phyloP scores from a whole-genome alignment of 1,140 invertebrate genomes.

The Neuroterus valhalla region DNA sequence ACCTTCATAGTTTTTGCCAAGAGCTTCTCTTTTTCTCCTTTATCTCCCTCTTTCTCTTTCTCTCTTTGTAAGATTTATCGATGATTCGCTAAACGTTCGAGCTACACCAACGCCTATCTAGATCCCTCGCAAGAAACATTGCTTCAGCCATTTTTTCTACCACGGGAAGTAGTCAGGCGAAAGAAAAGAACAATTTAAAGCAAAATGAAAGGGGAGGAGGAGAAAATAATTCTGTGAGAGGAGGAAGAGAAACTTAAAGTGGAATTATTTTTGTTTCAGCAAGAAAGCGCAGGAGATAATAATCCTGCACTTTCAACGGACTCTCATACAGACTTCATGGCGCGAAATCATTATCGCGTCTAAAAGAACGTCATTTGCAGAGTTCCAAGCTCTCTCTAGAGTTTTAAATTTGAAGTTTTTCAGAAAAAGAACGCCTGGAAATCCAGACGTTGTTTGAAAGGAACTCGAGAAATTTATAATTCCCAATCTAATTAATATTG shows the following conservation, averaged over 20 bases:
- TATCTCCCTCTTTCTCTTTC: background rate
- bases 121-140: constrained; percentile 14
- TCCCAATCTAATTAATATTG: too few relatives aligned
- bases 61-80: constrained; percentile 28
- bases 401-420: constrained; percentile 13
- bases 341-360: constrained; percentile 10
- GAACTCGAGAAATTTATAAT: too few relatives aligned
- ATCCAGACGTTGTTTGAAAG: too few relatives aligned
- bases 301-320: constrained; percentile 7
- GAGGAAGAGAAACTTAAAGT: background rate
- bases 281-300: constrained; percentile 17
- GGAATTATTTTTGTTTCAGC: constrained; percentile 11
- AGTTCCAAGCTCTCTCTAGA: background rate
- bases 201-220: constrained; percentile 28
- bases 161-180: background rate
- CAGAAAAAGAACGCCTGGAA: too few relatives aligned
- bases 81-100: constrained; percentile 20
- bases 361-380: constrained; percentile 11
- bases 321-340: constrained; percentile 1
- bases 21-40: constrained; percentile 7
- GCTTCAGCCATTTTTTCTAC: constrained; percentile 4
- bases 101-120: constrained; percentile 19
- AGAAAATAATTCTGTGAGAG: constrained; percentile 23
- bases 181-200: background rate
- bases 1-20: constrained; percentile 32